phyloP scores from a whole-genome alignment of 1,140 invertebrate genomes.

The Helicoverpa zea region DNA sequence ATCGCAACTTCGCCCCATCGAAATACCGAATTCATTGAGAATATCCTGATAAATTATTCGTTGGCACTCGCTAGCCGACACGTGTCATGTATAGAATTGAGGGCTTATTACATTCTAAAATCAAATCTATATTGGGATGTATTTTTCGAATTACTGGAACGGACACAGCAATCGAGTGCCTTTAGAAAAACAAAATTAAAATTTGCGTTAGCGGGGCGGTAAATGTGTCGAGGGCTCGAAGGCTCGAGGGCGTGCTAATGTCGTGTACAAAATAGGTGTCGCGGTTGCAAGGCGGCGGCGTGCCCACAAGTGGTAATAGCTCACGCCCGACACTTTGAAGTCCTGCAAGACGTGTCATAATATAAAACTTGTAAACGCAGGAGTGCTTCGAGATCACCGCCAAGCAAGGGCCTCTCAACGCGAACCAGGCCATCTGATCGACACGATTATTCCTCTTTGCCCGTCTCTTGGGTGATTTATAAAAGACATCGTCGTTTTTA shows the following conservation, averaged over 20 bases:
- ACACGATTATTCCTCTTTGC: conserved; percentile 55
- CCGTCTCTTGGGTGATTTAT: conserved; percentile 51
- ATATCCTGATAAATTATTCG: background rate
- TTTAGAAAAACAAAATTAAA: background rate
- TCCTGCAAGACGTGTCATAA: conserved; percentile 67
- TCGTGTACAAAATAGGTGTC: conserved; percentile 5
- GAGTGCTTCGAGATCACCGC: conserved; percentile 61
- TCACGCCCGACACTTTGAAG: conserved; percentile 50
- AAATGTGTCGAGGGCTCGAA: background rate
- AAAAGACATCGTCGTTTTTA: conserved; percentile 52
- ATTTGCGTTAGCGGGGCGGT: conserved; percentile 1
- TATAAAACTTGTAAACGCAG: conserved; percentile 62
- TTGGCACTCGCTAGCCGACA: background rate
- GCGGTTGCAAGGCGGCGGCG: background rate
- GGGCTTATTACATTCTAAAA: background rate
- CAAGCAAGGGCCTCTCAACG: conserved; percentile 61
- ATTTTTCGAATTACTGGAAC: background rate
- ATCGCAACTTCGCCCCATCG: background rate
- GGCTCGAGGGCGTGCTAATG: background rate
- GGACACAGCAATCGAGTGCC: background rate
- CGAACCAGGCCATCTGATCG: conserved; percentile 72
- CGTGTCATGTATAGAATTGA: background rate
- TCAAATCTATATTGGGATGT: too few species aligned
- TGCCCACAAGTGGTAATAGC: conserved; percentile 23
- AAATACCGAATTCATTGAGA: background rate